These are phyloP conservation scores for Myanophis thanlyinensis DNA, from an alignment of 2,113 vertebrate species.

Conservation along the genomic window DNA sequence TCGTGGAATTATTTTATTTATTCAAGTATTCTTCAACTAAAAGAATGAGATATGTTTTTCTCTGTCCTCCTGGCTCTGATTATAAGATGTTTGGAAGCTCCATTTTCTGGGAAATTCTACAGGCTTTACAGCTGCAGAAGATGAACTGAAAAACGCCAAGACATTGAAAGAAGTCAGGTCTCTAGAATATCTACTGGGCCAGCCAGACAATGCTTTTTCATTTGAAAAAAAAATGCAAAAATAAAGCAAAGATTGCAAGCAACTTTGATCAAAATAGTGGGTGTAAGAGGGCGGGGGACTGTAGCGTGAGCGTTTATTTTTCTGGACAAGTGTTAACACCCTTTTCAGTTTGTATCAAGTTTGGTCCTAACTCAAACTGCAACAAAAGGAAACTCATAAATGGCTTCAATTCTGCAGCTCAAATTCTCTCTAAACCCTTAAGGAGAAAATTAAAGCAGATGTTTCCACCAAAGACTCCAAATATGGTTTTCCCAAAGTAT, in stretches of 20 bases:
- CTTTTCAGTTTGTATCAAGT: neutral
- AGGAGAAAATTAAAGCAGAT: neutral
- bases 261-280: conserved; percentile 20
- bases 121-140: conserved; percentile 26
- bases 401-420: neutral
- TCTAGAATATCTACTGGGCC: conserved; percentile 20
- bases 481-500: neutral
- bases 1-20: neutral
- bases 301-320: neutral
- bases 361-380: neutral
- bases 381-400: neutral
- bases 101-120: neutral
- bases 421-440: neutral
- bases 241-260: conserved; percentile 10
- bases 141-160: conserved; percentile 30
- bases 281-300: neutral
- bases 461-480: conserved; percentile 3
- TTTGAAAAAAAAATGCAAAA: conserved; percentile 40
- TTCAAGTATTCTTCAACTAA: neutral
- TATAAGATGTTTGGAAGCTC: neutral
- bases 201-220: conserved; percentile 42
- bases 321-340: neutral
- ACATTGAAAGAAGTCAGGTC: conserved; percentile 48
- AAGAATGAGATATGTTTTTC: neutral
- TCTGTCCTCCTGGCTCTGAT: neutral